phyloP scores from a whole-genome alignment of 2,797 vertebrate species.

The Sebastes kiyomatsui region DNA sequence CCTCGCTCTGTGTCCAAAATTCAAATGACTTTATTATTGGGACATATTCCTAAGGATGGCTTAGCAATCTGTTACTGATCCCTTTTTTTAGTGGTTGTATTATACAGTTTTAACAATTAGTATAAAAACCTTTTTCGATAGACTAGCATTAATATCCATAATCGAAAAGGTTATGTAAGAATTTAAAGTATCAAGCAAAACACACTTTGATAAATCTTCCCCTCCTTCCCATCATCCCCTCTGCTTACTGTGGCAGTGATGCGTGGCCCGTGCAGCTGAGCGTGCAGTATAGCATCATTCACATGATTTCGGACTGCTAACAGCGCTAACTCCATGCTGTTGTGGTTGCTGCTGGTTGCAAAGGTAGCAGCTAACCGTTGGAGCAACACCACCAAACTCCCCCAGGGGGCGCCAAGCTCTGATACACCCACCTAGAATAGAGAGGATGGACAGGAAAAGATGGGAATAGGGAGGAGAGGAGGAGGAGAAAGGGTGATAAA shows the following conservation, averaged over 20 bases:
- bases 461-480: not conserved
- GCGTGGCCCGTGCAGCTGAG: constrained; percentile 87
- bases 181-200: not conserved
- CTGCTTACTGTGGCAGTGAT: constrained; percentile 87
- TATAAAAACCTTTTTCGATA: not conserved
- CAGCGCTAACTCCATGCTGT: constrained; percentile 85
- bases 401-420: constrained; percentile 87
- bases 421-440: constrained; percentile 78
- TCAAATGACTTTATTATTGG: constrained; percentile 68
- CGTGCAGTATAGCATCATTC: constrained; percentile 88
- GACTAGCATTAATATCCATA: not conserved
- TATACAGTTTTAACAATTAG: not conserved
- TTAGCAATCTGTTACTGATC: not conserved
- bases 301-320: constrained; percentile 83
- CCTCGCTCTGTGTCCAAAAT: constrained; percentile 61
- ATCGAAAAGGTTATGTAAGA: not conserved
- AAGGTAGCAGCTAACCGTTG: constrained; percentile 84
- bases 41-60: constrained; percentile 23
- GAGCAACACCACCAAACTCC: constrained; percentile 84
- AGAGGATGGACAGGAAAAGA: not conserved
- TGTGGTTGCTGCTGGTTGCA: constrained; percentile 83
- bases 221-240: not conserved
- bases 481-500: not conserved
- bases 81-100: not conserved
- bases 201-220: not conserved